Percentiles rank a stretch among this genome's conserved stretches.
These are phyloP conservation scores for Elymnias hypermnestra DNA, from an alignment of 1,140 invertebrate species.

Conservation along the genomic window DNA sequence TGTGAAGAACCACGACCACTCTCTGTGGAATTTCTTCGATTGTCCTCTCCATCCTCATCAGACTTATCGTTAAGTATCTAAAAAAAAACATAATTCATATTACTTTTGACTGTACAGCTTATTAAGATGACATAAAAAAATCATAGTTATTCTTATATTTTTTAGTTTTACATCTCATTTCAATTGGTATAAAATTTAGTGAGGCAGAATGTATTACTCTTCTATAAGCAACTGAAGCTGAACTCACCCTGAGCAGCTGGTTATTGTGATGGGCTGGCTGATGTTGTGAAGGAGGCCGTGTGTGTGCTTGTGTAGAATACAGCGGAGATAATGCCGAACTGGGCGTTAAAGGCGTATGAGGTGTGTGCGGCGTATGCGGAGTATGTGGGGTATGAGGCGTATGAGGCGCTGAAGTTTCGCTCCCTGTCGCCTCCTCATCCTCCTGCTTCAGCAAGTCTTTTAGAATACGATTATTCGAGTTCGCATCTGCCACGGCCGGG, in stretches of 20 bases:
- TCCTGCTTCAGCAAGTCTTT: constrained; percentile 88
- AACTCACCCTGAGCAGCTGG: constrained; percentile 45
- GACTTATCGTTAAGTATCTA: constrained; percentile 91
- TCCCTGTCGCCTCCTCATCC: constrained; percentile 84
- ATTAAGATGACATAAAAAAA: too few species aligned
- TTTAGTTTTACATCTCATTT: too few species aligned
- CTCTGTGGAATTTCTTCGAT: constrained; percentile 43
- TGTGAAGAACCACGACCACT: constrained; percentile 76
- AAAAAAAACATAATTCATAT: neutral
- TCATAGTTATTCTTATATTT: too few species aligned
- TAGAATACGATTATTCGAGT: constrained; percentile 78
- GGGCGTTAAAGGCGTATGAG: constrained; percentile 73
- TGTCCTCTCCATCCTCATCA: constrained; percentile 85
- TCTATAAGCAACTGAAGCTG: too few species aligned
- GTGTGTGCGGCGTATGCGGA: constrained; percentile 68
- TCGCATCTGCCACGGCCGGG: constrained; percentile 31
- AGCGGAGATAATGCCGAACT: constrained; percentile 74
- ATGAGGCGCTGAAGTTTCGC: constrained; percentile 59
- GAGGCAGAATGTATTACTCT: too few species aligned
- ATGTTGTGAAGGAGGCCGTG: constrained; percentile 48
- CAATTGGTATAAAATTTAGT: too few species aligned
- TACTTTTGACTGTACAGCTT: too few species aligned
- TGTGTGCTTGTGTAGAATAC: constrained; percentile 46
- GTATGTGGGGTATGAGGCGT: constrained; percentile 59
- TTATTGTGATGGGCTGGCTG: constrained; percentile 52